These are phyloP conservation scores for Parthenolecanium corni DNA, from an alignment of 2,888 invertebrate species.

Conservation along the genomic window DNA sequence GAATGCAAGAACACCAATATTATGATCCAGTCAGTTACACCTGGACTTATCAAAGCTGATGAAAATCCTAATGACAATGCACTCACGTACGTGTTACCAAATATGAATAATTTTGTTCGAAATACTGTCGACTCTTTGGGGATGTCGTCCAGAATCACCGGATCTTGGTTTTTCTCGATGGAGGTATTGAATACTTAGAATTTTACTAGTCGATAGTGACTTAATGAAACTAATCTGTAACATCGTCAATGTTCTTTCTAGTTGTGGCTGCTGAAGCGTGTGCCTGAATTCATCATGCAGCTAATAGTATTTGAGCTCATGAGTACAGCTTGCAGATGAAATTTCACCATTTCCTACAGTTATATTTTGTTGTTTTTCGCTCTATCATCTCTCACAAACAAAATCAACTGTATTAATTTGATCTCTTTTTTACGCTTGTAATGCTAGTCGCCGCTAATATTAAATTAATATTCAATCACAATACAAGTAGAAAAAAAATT, in stretches of 20 bases:
- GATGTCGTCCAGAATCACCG: slow-evolving; percentile 8
- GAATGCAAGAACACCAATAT: slow-evolving; percentile 13
- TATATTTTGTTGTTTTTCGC: too few relatives aligned
- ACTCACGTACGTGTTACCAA: slow-evolving; percentile 5
- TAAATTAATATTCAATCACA: too few relatives aligned
- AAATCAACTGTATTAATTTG: too few relatives aligned
- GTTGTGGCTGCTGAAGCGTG: slow-evolving; percentile 15
- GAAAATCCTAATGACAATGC: background rate
- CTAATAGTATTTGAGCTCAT: slow-evolving; percentile 13
- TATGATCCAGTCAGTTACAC: slow-evolving; percentile 5
- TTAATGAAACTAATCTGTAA: background rate
- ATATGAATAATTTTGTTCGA: slow-evolving; percentile 8
- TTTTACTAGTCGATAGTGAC: background rate
- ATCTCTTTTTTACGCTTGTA: too few relatives aligned
- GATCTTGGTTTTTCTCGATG: slow-evolving; percentile 17
- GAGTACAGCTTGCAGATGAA: slow-evolving; percentile 14
- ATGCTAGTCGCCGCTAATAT: too few relatives aligned
- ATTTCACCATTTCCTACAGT: background rate
- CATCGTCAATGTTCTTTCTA: background rate
- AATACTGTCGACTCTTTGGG: slow-evolving; percentile 15
- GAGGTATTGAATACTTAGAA: background rate
- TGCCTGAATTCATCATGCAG: slow-evolving; percentile 14
- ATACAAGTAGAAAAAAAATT: too few relatives aligned
- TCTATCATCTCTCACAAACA: too few relatives aligned
- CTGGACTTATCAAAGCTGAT: slow-evolving; percentile 3